Percentiles rank a stretch among this genome's conserved stretches.
phyloP scores from a whole-genome alignment of 1,140 invertebrate genomes.

The Drosophila equinoxialis region DNA sequence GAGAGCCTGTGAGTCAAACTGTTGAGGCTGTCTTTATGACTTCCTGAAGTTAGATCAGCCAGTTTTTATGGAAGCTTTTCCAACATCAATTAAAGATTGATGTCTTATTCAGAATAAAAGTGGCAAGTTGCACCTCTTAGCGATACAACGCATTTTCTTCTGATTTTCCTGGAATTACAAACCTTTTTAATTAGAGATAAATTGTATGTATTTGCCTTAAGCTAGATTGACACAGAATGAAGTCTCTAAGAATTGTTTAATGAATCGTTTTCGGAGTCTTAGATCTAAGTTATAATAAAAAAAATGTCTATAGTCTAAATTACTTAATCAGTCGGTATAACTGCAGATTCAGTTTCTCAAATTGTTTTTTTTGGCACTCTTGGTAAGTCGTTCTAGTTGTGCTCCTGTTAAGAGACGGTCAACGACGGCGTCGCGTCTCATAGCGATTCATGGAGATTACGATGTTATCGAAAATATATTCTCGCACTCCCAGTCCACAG shows the following conservation, averaged over 20 bases:
- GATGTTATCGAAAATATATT: slow-evolving; percentile 85
- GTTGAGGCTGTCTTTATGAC: too few relatives aligned
- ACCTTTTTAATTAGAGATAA: too few relatives aligned
- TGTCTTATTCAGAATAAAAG: too few relatives aligned
- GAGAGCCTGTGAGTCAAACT: too few relatives aligned
- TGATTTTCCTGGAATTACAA: too few relatives aligned
- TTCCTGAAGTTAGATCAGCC: too few relatives aligned
- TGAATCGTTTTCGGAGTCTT: background rate
- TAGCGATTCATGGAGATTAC: slow-evolving; percentile 79
- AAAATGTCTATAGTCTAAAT: slow-evolving; percentile 48
- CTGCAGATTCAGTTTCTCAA: slow-evolving; percentile 41
- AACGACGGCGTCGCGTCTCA: slow-evolving; percentile 54
- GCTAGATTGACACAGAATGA: too few relatives aligned
- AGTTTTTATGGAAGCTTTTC: too few relatives aligned
- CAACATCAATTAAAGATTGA: too few relatives aligned
- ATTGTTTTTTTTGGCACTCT: slow-evolving; percentile 71
- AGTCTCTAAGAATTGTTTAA: background rate
- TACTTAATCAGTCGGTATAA: slow-evolving; percentile 68
- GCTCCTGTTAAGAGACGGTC: background rate
- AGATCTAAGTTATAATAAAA: background rate
- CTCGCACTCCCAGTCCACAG: slow-evolving; percentile 86
- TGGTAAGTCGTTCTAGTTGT: slow-evolving; percentile 59
- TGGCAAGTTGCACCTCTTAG: too few relatives aligned
- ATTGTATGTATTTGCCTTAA: too few relatives aligned
- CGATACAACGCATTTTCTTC: too few relatives aligned